phyloP scores from a whole-genome alignment of 2,797 vertebrate species.

The Sebastes hopkinsi region DNA sequence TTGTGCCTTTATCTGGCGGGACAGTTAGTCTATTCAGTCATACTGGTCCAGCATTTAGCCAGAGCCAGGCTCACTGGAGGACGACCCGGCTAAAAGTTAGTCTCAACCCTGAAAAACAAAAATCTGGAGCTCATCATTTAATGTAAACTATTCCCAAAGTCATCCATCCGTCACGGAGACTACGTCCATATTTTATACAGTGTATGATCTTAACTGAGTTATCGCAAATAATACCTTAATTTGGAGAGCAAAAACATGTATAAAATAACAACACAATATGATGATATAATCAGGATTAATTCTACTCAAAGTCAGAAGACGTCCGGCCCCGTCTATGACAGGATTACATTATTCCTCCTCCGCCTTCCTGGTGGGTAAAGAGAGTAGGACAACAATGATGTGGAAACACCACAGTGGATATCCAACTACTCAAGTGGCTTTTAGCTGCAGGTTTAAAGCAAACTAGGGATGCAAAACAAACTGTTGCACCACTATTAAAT shows the following conservation, averaged over 20 bases:
- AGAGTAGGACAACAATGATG: neutral
- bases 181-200: too few species aligned
- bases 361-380: neutral
- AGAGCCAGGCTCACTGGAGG: neutral
- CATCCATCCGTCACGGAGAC: neutral
- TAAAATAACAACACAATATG: neutral
- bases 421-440: neutral
- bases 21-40: constrained; percentile 3
- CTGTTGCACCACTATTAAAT: too few species aligned
- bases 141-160: neutral
- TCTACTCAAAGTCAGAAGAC: neutral
- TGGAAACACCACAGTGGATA: neutral
- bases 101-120: neutral
- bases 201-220: too few species aligned
- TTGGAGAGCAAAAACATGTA: neutral
- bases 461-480: neutral
- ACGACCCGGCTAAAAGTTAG: neutral
- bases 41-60: neutral
- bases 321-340: neutral
- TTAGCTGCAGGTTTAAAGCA: neutral
- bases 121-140: neutral
- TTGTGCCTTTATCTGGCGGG: constrained; percentile 25
- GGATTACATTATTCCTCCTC: neutral
- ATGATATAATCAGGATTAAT: neutral
- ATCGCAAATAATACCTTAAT: neutral